Evolutionary conservation across 2,888 invertebrate genomes (phyloP), one percentile per base, ranked within the genome.

Genomic region (Agrotis segetum): DNA sequence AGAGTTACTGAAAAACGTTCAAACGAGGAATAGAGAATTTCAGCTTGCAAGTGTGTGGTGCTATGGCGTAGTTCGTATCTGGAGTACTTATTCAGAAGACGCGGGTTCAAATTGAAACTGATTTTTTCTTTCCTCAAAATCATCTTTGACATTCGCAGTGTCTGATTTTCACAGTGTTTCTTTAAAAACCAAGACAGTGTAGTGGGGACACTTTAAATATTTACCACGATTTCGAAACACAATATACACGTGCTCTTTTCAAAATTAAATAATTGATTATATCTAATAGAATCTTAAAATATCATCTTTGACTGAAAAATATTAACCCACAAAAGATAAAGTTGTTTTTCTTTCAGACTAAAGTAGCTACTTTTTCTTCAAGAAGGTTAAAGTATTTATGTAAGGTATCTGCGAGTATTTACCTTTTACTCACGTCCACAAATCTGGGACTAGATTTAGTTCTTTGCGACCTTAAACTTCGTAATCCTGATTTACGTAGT

Each of bases 401-500:
- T 21, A 11, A 55, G 14, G 9, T 44, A 62, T 14, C 11, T 13
- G 5, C n/a, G 19, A 59, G 24, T 67, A 17, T 67, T 56, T 50
- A 59, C 4, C 24, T 69, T 78, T 40, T 21, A 53, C 58, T n/a
- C 6, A 19, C n/a, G 34, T 46, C 78, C 44, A 63, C 46, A 53
- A 74, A 72, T 72, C 44, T 55, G 34, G 55, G 60, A 34, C 49
- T 79, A 29, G 29, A 49, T 72, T 21, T 49, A 52, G 52, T 62
- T 34, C 52, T 52, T 53, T 21, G 53, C 24, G 24, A 53, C 11
- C 61, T 53, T 34, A 66, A 74, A 67, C 46, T 67, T 50, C 9
- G 53, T 50, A 75, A 81, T 47, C 60, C 40, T 60, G 29, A 81
- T 67, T 66, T 81, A 75, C 46, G 19, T 52, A 55, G 58, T 67